phyloP scores from a whole-genome alignment of 2,888 invertebrate species.

The Peribatodes rhomboidaria region DNA sequence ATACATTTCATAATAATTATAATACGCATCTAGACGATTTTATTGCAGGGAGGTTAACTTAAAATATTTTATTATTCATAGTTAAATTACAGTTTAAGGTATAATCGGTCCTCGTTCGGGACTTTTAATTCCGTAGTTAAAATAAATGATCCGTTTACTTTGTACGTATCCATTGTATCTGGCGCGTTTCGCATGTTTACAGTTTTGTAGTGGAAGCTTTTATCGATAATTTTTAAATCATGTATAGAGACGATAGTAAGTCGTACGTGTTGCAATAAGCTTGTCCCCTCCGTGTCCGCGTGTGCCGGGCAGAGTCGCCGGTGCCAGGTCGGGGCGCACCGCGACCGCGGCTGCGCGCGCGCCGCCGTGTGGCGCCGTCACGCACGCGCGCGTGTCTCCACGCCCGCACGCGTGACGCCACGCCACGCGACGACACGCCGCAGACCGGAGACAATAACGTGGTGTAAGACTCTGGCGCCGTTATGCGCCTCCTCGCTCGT shows the following conservation, averaged over 20 bases:
- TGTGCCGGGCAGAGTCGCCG: slow-evolving; percentile 48
- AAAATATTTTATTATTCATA: slow-evolving; percentile 84
- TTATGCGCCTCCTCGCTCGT: slow-evolving; percentile 80
- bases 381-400: slow-evolving; percentile 42
- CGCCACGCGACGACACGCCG: slow-evolving; percentile 15
- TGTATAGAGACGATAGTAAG: slow-evolving; percentile 52
- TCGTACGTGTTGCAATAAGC: slow-evolving; percentile 60
- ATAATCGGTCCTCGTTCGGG: slow-evolving; percentile 75
- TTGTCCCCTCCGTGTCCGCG: slow-evolving; percentile 52
- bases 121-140: slow-evolving; percentile 69
- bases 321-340: slow-evolving; percentile 47
- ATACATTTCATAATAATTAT: slow-evolving; percentile 83
- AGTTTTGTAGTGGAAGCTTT: slow-evolving; percentile 67
- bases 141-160: slow-evolving; percentile 63
- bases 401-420: slow-evolving; percentile 38
- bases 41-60: slow-evolving; percentile 84
- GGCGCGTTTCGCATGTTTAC: slow-evolving; percentile 62
- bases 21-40: slow-evolving; percentile 82
- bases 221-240: slow-evolving; percentile 54
- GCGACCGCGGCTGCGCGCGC: slow-evolving; percentile 38
- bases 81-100: slow-evolving; percentile 81
- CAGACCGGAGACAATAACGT: slow-evolving; percentile 51
- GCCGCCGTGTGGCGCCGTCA: slow-evolving; percentile 47
- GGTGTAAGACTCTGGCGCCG: slow-evolving; percentile 53
- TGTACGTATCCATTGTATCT: slow-evolving; percentile 54